Evolutionary conservation across 2,888 invertebrate genomes (phyloP), one percentile per base, ranked within the genome.

Genomic region (Drosophila colorata): DNA sequence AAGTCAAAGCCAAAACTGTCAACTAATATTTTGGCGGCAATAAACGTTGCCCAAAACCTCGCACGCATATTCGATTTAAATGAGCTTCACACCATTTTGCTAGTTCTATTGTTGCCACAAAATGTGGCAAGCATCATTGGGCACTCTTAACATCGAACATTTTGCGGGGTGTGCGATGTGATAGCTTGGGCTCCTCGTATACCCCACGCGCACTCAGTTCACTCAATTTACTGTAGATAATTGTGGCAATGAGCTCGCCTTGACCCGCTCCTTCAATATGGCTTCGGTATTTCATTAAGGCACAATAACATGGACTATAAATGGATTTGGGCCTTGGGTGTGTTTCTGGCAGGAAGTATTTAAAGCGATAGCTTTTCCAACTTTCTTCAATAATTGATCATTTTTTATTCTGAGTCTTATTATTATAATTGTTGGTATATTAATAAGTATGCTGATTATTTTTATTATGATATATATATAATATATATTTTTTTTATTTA

Each of bases 171-270:
- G 47, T 28, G 9, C 28, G 28, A 9, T 28, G 28, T 9, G 9
- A 9, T 28, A 28, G 28, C 46, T 53, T 60, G 20, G 38, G 8
- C 20, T 20, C 4, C 31, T n/a, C 48, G 28, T 23, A 61, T 47
- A 14, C 43, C 55, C 61, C 52, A 60, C 28, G 28, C 65, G 56
- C 59, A 56, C 38, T 33, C 13, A 41, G 68, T 60, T 77, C 55
- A 52, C 74, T 74, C 59, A 66, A 87, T 69, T 55, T 57, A n/a
- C 76, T 63, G 58, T 47, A 52, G 64, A 78, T 78, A 87, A 82
- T 81, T 69, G 46, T 25, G 49, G 52, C 66, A 76, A 76, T 81
- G 40, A 56, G 49, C 14, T 66, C 52, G 56, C 56, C 63, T 48
- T 53, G 65, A 43, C 65, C 59, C 58, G 11, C 28, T 38, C 53